A percentile compares a stretch with the other conserved stretches of the same genome.
Evolutionary conservation across 2,797 vertebrate genomes (phyloP).

Genomic region (Tiaroga cobitis): DNA sequence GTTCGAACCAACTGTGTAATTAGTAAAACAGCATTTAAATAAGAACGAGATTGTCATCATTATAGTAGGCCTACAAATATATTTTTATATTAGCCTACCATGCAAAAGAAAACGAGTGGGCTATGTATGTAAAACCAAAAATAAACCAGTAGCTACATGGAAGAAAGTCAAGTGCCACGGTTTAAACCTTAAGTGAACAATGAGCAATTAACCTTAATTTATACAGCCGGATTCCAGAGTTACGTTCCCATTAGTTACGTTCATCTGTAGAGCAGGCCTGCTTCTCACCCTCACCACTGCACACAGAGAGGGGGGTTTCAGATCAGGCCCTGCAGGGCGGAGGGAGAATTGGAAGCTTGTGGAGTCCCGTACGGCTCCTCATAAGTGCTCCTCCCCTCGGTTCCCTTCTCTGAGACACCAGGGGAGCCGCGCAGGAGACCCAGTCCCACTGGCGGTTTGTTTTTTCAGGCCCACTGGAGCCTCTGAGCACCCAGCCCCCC

Average conservation of each 20-base stretch:
- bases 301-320: neutral
- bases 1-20: neutral
- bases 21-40: neutral
- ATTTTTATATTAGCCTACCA: neutral
- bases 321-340: constrained; percentile 4
- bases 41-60: neutral
- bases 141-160: neutral
- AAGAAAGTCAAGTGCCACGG: neutral
- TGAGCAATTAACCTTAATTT: neutral
- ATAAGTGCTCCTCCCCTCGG: constrained; percentile 46
- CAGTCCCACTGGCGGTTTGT: constrained; percentile 62
- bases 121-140: neutral
- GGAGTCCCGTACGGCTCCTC: constrained; percentile 1
- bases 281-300: neutral
- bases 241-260: neutral
- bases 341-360: constrained; percentile 16
- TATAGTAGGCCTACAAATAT: neutral
- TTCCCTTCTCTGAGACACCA: constrained; percentile 44
- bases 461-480: constrained; percentile 61
- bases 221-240: neutral
- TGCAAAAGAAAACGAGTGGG: neutral
- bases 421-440: constrained; percentile 37
- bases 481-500: constrained; percentile 20
- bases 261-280: neutral
- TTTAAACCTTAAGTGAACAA: neutral